Evolutionary conservation across 2,888 invertebrate genomes (phyloP), one percentile per base, ranked within the genome.

Genomic region (Cacoxenus indagator): DNA sequence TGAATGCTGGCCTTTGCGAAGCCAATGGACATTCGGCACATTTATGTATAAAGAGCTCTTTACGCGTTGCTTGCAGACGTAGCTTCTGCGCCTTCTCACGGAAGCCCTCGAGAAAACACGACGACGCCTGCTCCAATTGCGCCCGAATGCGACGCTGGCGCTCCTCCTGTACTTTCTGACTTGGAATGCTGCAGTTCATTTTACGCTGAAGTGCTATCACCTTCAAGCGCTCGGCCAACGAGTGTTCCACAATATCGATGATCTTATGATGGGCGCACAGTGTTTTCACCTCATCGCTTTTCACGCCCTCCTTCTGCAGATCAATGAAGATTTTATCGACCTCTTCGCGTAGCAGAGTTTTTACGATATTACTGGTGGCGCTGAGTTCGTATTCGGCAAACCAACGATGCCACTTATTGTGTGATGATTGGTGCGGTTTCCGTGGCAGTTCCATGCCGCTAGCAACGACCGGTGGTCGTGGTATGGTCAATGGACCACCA

Each of bases 251-350:
- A 8, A 68, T 37, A 4, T 71, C 55, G 0, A 78, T 64, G 6
- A 57, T 27, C 45, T 65, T 75, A 27, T 86, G 84, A 29, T 76
- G 70, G 11, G 8, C 22, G 64, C 79, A 84, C 51, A 77, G 22
- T 6, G 67, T 46, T 3, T 68, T 31, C 24, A 69, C 65, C 3
- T 75, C 67, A 0, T 14, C 29, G 0, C n/a, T 2, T 1, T 54
- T 14, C 5, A 69, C 8, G 0, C 72, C 62, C 0, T 45, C 68
- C 0, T 57, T 14, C 9, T 76, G 57, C 0, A 71, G 45, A 2
- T 27, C 8, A 26, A 19, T 17, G 1, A 82, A 29, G 1, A 82
- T 74, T 5, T 26, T 66, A 9, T 57, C 19, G 14, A 83, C 69
- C 51, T 77, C 75, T 9, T 31, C 29, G 6, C 55, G 24, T 1